Evolutionary conservation across 2,797 vertebrate genomes (phyloP), one percentile per base, ranked within the genome.

Genomic region (Cuculus canorus): DNA sequence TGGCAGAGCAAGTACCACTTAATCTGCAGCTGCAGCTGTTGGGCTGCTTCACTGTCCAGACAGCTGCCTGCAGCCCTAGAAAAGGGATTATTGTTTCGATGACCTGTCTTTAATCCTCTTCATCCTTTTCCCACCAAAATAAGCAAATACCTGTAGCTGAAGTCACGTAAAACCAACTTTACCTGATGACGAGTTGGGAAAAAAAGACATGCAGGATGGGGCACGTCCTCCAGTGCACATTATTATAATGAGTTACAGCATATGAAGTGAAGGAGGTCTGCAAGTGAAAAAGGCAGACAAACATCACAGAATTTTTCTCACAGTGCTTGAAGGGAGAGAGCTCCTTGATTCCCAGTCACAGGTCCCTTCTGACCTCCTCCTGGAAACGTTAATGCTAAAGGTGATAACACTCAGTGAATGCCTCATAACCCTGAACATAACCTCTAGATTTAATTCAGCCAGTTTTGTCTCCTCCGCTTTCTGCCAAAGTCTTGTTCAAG

Each of bases 381-480:
- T 73, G 60, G 83, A 91, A 86, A 35, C 3, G 3, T 54, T 93
- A 94, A 94, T 82, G 86, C 92, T 56, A 68, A 77, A 90, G 89
- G 72, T 77, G 73, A 91, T 64, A 92, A n/a, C 27, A 47, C 66
- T 66, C 17, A 0, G 39, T 37, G 84, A 88, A 90, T 91, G 80
- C 54, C 57, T 90, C 2, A 3, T 82, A 90, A 89, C 92, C 86
- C 91, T 64, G 84, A 90, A 41, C 59, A 35, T 45, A 86, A 91
- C 93, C 59, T 78, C 60, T 25, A 43, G 82, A 90, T 95, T 92
- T 94, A 95, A 96, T 94, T 86, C 94, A 95, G 82, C 52, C 39
- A 1, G 71, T 84, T 91, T 43, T 45, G 48, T 60, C 89, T 93
- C 79, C 90, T 88, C 52, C 91, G 88, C 82, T 92, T 95, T 86